Base-by-base conservation (phyloP, 1,140 invertebrate species). In the Brevipalpus yothersi region DNA sequence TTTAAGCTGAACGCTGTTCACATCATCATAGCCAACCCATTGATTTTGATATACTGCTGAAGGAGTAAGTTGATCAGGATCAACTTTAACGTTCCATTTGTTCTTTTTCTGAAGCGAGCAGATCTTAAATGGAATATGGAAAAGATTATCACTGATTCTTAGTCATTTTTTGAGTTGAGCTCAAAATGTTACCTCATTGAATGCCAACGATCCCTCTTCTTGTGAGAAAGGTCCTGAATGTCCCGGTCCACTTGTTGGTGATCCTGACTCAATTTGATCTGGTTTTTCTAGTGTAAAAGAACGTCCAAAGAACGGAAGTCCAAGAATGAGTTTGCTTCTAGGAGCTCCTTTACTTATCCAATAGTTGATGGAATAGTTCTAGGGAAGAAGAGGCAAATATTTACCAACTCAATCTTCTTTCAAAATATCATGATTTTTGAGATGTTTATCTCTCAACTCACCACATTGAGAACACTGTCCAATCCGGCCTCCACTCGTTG, bases 261-360 rank as follows among this genome's bases (percentile, higher is more conserved):
- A 75, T 67, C 86, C 84, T 3, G 89, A 68, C 0, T 78, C 81
- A 65, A 80, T 76, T 13, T 78, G 75, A 23, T 73, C 75, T 39
- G 74, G 67, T 58, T 81, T 77, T 40, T 72, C 69, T 17, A 85
- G 68, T 0, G 80, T 79, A 67, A 90, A 91, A 0, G 83, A 80
- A 68, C 89, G 84, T 0, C 86, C 87, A 68, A 91, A 92, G n/a
- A 87, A 68, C 1, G 86, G 86, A 77, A 91, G 83, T 56, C 87
- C 87, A 79, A 91, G 82, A 0, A 89, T 78, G 13, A 91, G 75
- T 64, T 84, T 90, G 21, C 80, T 77, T 0, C 79, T 72, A 4
- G 82, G 80, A 1, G 83, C 82, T 21, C 86, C 87, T 66, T 84
- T 79, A 3, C 79, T 75, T 23, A 89, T 84, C 85, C 86, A 89